Conservation (phyloP, 2,113 vertebrate genomes). For the Pheucticus melanocephalus region DNA sequence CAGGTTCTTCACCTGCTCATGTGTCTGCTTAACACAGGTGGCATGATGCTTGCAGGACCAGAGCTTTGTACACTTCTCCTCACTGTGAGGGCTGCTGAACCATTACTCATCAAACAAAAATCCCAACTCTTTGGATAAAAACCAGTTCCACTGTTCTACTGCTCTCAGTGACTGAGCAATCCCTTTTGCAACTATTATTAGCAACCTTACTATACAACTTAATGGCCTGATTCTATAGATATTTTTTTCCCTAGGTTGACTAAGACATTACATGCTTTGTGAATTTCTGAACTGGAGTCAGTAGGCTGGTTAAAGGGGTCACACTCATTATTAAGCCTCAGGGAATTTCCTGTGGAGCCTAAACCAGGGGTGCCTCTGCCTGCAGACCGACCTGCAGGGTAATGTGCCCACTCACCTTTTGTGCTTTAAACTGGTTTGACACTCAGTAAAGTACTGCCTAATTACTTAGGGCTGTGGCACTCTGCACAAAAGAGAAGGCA, state of each 20-base stretch:
- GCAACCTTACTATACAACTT: background rate
- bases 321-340: background rate
- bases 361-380: background rate
- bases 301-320: background rate
- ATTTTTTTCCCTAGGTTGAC: background rate
- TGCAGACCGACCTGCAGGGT: fast-evolving
- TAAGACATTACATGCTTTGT: background rate
- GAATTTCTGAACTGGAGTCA: background rate
- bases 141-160: background rate
- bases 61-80: background rate
- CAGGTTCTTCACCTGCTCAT: background rate
- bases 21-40: background rate
- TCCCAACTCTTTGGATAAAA: background rate
- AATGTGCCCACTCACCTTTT: background rate
- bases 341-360: background rate
- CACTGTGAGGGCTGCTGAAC: background rate
- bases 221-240: background rate
- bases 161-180: background rate
- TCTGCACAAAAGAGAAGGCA: background rate
- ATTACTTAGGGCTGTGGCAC: background rate
- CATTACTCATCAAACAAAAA: background rate
- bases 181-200: background rate
- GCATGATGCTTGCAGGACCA: background rate
- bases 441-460: background rate
- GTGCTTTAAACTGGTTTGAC: background rate